Conservation (phyloP, 2,797 vertebrate genomes). For the Sebastes oblongus region DNA sequence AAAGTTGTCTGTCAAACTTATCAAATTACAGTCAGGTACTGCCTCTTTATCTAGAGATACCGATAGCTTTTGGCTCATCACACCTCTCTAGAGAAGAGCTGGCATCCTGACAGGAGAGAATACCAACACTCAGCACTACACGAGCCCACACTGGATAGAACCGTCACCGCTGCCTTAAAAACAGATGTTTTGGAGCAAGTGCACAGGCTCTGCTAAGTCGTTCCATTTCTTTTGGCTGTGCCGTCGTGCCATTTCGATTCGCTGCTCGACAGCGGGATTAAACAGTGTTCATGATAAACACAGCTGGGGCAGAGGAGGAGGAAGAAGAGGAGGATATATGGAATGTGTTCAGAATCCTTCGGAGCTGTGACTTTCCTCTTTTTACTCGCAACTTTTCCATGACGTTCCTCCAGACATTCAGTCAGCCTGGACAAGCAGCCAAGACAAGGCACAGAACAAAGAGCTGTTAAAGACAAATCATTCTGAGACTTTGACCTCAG, state of each 20-base stretch:
- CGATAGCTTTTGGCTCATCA: not conserved
- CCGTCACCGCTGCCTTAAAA: conserved; percentile 1
- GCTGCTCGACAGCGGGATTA: conserved; percentile 9
- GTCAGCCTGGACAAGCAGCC: conserved; percentile 1
- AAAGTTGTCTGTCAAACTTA: not conserved
- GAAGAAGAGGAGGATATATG: not conserved
- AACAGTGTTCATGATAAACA: conserved; percentile 35
- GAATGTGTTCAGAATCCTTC: conserved; percentile 25
- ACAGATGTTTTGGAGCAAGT: conserved; percentile 48
- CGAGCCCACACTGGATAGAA: not conserved
- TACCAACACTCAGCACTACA: not conserved
- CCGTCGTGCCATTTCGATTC: not conserved
- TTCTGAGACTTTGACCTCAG: not conserved
- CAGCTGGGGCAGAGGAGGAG: conserved; percentile 47
- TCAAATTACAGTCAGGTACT: not conserved
- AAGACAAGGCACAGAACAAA: not conserved
- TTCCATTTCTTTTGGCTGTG: conserved; percentile 1
- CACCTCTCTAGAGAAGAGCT: not conserved
- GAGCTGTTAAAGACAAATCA: not conserved
- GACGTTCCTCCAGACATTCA: conserved; percentile 5
- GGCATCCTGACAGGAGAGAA: not conserved
- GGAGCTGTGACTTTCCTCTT: conserved; percentile 5
- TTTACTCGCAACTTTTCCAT: conserved; percentile 17
- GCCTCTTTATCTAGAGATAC: not conserved
- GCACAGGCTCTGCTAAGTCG: not conserved